Percentiles rank a stretch among this genome's conserved stretches.
Conservation (phyloP, 2,113 vertebrate genomes). For the Diphyllodes magnificus region DNA sequence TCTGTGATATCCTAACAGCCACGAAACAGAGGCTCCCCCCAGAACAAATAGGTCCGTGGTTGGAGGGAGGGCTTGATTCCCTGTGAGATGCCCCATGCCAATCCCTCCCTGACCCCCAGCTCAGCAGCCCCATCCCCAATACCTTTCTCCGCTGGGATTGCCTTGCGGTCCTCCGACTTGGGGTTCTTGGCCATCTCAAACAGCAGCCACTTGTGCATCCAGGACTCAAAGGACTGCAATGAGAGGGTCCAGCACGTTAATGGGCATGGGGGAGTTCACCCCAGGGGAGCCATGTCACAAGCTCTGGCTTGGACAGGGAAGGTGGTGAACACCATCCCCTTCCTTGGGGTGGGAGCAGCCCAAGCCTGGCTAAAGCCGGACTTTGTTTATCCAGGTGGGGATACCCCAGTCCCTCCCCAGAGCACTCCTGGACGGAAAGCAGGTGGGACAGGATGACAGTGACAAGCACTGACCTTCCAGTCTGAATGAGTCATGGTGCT, state of each 20-base stretch:
- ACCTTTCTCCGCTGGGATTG: slow-evolving; percentile 33
- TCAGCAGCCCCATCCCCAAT: background rate
- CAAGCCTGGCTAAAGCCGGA: background rate
- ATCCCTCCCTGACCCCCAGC: background rate
- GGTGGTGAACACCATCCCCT: background rate
- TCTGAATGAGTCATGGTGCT: slow-evolving; percentile 43
- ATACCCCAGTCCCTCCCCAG: background rate
- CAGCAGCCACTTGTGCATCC: slow-evolving; percentile 87
- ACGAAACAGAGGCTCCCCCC: fast-evolving
- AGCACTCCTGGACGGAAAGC: background rate
- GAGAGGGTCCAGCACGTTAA: background rate
- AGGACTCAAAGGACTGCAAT: slow-evolving; percentile 79
- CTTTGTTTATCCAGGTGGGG: background rate
- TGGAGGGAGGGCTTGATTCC: fast-evolving
- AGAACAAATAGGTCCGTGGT: fast-evolving
- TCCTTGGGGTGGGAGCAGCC: background rate
- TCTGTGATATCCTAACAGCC: background rate
- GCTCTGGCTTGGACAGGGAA: background rate
- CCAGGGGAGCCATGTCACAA: fast-evolving
- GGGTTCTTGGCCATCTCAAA: slow-evolving; percentile 81
- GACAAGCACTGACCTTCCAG: slow-evolving; percentile 74
- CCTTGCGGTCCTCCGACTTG: background rate
- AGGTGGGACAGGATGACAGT: background rate
- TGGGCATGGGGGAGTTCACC: fast-evolving
- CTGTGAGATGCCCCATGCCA: background rate